phyloP scores from a whole-genome alignment of 2,797 vertebrate genomes.

The Sphenodon punctatus region DNA sequence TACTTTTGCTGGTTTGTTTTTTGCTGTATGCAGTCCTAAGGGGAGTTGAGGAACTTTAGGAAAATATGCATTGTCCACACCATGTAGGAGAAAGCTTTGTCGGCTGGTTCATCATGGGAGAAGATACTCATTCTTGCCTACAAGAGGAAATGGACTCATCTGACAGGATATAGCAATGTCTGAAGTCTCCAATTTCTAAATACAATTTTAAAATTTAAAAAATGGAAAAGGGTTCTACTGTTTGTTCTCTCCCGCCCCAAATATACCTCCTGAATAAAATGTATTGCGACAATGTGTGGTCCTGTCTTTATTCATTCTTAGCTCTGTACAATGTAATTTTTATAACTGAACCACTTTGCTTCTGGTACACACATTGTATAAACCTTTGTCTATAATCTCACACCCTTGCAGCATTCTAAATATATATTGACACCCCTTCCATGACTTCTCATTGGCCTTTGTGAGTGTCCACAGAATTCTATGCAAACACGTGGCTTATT shows the following conservation, averaged over 20 bases:
- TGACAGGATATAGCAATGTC: no score
- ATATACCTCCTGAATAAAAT: no score
- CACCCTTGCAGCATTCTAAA: neutral
- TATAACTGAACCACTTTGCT: neutral
- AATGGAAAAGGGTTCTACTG: no score
- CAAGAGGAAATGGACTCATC: accelerated
- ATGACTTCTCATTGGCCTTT: neutral
- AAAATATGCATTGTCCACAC: neutral
- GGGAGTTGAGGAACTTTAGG: neutral
- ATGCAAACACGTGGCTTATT: no score
- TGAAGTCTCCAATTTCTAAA: no score
- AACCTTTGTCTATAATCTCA: neutral
- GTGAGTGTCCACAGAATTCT: neutral
- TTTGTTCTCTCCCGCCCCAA: no score
- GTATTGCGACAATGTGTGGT: no score
- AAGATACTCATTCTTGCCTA: neutral
- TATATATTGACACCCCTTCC: no score
- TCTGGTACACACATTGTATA: neutral
- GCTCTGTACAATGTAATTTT: neutral
- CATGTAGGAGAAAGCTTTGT: neutral
- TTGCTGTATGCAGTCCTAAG: neutral
- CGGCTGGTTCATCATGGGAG: neutral
- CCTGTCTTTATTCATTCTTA: neutral
- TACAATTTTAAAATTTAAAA: no score
- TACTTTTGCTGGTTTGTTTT: no score